Conservation (phyloP, 2,888 invertebrate genomes). For the Tuberolachnus salignus region DNA sequence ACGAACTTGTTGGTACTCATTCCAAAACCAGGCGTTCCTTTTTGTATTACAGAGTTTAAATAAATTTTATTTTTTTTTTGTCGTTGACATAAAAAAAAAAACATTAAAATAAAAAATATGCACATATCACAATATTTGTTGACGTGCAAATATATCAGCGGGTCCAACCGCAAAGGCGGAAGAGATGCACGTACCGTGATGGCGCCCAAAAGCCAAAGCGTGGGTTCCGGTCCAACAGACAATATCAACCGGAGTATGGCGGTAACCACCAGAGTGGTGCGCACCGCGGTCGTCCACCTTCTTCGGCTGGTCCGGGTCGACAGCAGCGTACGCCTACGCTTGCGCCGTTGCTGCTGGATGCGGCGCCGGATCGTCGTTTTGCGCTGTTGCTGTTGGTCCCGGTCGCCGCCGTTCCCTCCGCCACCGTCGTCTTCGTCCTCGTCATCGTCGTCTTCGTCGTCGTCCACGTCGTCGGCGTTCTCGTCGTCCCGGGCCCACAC, state of each 20-base stretch:
- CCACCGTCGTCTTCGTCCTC: constrained; percentile 68
- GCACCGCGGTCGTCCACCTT: constrained; percentile 25
- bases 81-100: too few species aligned
- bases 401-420: not conserved
- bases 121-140: too few species aligned
- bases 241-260: constrained; percentile 88
- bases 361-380: constrained; percentile 10
- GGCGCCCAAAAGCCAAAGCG: constrained; percentile 83
- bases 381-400: constrained; percentile 26
- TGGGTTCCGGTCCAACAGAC: constrained; percentile 90
- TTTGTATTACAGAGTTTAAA: too few species aligned
- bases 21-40: too few species aligned
- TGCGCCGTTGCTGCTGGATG: constrained; percentile 68
- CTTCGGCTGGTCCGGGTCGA: constrained; percentile 30
- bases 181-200: constrained; percentile 71
- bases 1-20: too few species aligned
- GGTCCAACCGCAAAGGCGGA: not conserved
- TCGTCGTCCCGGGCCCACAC: constrained; percentile 65
- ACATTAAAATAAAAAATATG: too few species aligned
- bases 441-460: constrained; percentile 77
- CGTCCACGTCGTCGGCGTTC: constrained; percentile 67
- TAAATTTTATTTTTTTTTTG: too few species aligned
- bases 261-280: constrained; percentile 71
- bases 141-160: too few species aligned
- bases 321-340: constrained; percentile 69